Percentiles rank a stretch among this genome's conserved stretches.
These are phyloP conservation scores for Tamias sibiricus DNA, from an alignment of 2,113 vertebrate genomes.

Conservation along the genomic window DNA sequence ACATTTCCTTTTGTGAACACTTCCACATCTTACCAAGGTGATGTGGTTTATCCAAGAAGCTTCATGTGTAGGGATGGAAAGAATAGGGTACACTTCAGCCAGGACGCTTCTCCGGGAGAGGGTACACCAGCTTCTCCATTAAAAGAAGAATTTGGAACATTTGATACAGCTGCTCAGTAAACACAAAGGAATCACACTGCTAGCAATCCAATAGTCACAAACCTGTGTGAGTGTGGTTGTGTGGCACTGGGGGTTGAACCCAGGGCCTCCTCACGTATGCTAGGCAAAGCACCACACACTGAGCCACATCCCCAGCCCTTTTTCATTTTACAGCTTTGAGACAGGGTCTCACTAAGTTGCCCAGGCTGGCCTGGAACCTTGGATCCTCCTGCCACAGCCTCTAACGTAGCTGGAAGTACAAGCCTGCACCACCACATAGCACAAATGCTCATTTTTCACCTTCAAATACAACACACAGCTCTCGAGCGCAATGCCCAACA, in stretches of 20 bases:
- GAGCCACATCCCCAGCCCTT: too few relatives aligned
- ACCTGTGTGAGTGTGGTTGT: too few relatives aligned
- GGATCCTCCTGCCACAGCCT: too few relatives aligned
- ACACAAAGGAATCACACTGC: not conserved
- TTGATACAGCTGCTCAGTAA: not conserved
- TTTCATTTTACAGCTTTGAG: too few relatives aligned
- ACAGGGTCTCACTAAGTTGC: too few relatives aligned
- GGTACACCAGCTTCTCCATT: not conserved
- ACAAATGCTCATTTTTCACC: not conserved
- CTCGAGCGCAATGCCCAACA: not conserved
- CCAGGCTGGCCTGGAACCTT: too few relatives aligned
- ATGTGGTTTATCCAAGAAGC: not conserved
- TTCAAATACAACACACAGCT: not conserved
- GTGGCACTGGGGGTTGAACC: too few relatives aligned
- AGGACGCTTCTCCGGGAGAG: not conserved
- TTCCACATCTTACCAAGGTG: not conserved
- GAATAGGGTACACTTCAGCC: not conserved
- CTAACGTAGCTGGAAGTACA: too few relatives aligned
- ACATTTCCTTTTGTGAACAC: not conserved
- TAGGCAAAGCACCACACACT: too few relatives aligned
- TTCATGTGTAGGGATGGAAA: not conserved
- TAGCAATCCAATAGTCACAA: not conserved
- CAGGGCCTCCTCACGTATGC: too few relatives aligned
- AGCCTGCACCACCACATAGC: too few relatives aligned
- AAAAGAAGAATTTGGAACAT: slow-evolving; percentile 19